phyloP scores from a whole-genome alignment of 2,888 invertebrate genomes.

The Dioctria rufipes region DNA sequence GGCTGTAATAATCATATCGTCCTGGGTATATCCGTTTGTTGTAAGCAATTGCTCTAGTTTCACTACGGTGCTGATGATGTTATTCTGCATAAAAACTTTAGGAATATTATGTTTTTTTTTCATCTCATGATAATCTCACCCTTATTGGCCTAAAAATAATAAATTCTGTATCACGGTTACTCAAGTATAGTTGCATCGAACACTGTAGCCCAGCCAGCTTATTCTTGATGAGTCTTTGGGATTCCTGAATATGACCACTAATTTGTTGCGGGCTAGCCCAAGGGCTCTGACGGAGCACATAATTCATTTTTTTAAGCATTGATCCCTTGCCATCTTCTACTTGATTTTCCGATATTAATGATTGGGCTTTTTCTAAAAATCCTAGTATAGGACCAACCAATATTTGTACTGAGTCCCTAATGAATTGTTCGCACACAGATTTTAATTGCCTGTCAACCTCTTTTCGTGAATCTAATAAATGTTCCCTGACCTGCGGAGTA shows the following conservation, averaged over 20 bases:
- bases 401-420: constrained; percentile 82
- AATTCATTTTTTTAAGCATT: constrained; percentile 63
- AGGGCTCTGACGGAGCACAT: constrained; percentile 72
- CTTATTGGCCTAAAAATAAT: constrained; percentile 95
- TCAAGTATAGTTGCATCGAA: constrained; percentile 95
- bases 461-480: constrained; percentile 93
- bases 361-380: constrained; percentile 82
- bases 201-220: constrained; percentile 86
- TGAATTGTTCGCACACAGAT: constrained; percentile 89
- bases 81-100: constrained; percentile 76
- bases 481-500: constrained; percentile 93
- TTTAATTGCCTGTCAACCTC: constrained; percentile 96
- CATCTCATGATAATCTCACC: constrained; percentile 72
- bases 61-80: constrained; percentile 89
- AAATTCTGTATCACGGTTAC: constrained; percentile 97
- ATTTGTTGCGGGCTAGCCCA: constrained; percentile 83
- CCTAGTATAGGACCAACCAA: constrained; percentile 82
- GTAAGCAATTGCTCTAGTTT: constrained; percentile 85
- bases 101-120: not conserved
- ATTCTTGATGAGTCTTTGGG: constrained; percentile 84
- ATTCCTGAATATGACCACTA: constrained; percentile 81
- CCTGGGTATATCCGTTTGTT: constrained; percentile 83
- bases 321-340: constrained; percentile 46
- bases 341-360: constrained; percentile 60
- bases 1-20: constrained; percentile 87